Percentiles rank a stretch among this genome's conserved stretches.
Conservation (phyloP, 1,140 invertebrate species). For the Lerema accius region DNA sequence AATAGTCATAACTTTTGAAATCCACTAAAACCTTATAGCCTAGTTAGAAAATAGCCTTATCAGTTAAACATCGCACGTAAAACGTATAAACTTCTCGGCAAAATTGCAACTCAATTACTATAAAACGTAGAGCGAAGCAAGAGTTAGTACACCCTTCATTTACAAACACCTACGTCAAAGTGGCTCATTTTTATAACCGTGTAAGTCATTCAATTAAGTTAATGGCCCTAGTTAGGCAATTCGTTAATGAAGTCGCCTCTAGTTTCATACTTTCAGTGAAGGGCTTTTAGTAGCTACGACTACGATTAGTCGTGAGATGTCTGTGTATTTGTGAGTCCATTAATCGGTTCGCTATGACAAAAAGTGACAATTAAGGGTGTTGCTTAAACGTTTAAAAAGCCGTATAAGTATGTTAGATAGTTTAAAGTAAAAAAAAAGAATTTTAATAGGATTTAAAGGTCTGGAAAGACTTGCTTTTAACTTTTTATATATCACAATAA, state of each 20-base stretch:
- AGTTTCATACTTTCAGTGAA: conserved; percentile 16
- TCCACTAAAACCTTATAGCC: neutral
- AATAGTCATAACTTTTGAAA: neutral
- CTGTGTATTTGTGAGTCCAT: too few relatives aligned
- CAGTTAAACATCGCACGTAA: neutral
- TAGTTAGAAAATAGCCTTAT: neutral
- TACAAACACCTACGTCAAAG: conserved; percentile 18
- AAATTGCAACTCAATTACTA: neutral
- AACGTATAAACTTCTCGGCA: neutral
- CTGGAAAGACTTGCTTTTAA: too few relatives aligned
- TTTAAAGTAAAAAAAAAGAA: too few relatives aligned
- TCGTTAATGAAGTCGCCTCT: conserved; percentile 44
- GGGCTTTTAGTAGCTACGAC: conserved; percentile 4
- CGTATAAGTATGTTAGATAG: too few relatives aligned
- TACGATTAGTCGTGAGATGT: too few relatives aligned
- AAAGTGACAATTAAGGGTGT: too few relatives aligned
- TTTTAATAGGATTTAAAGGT: too few relatives aligned
- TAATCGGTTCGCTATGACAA: neutral
- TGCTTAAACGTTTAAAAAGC: too few relatives aligned
- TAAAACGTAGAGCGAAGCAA: neutral
- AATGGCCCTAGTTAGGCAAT: conserved; percentile 45
- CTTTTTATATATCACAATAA: too few relatives aligned
- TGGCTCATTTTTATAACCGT: conserved; percentile 28
- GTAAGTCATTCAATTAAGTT: conserved; percentile 42
- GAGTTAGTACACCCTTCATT: conserved; percentile 12